Evolutionary conservation across 2,888 invertebrate species (phyloP), one percentile per base, ranked within the genome.

Genomic region (Epsilonema sp.): DNA sequence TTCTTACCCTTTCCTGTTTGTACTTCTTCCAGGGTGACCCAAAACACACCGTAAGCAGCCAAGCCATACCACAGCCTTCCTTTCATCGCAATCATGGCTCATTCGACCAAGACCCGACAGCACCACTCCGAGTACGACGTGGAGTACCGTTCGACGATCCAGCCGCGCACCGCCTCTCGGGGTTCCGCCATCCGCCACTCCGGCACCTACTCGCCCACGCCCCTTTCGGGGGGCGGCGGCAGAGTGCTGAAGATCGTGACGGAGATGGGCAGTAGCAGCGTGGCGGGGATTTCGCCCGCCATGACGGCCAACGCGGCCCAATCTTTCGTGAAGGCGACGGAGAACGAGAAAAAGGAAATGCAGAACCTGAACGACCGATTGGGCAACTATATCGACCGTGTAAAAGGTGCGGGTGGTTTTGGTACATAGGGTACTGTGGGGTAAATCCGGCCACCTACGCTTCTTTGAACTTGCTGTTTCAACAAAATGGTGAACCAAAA

Each of bases 311-410:
- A 56, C 48, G 62, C 62, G 37, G 61, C 62, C 50, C 58, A 63
- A 51, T 56, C 57, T 23, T 62, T 62, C 55, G 48, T 63, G 44
- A 58, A 60, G 46, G 58, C 62, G 8, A 59, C 61, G 37, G 69
- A 68, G 51, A 64, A 61, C 55, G 71, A 72, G 58, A 72, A 72
- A 66, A 68, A 68, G 55, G 69, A 69, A 53, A 62, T 70, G 61
- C 63, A 62, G 52, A 64, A 60, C 42, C 57, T 72, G 54, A 72
- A 72, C 58, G 71, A 71, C 56, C 62, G 72, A 49, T 69, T 72
- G 52, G 71, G 67, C 56, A 63, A 61, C 61, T 72, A 72, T 62
- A 72, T 72, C 53, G 72, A 73, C 58, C 68, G 62, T n/a, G 62
- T 62, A 44, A 62, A 62, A 54, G 56, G 56, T n/a, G n/a, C n/a